Conservation (phyloP, 2,113 vertebrate species). For the Prionailurus viverrinus region DNA sequence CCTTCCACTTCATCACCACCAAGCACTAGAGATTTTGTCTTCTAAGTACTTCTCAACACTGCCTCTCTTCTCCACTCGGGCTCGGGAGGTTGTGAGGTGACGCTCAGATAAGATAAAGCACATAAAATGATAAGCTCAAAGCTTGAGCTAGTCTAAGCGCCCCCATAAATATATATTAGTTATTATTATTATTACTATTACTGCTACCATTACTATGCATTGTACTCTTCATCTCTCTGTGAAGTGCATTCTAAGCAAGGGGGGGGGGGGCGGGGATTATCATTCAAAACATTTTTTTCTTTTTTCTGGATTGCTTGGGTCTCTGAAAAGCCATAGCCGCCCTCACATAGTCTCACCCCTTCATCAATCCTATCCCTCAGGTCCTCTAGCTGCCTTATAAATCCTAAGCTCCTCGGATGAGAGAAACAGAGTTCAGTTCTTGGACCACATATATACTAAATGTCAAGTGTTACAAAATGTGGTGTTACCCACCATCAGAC, state of each 20-base stretch:
- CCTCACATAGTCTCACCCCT: neutral
- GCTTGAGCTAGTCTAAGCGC: neutral
- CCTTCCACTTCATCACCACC: neutral
- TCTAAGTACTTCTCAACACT: neutral
- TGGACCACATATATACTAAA: constrained; percentile 42
- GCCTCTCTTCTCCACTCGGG: neutral
- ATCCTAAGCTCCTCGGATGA: neutral
- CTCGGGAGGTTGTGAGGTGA: neutral
- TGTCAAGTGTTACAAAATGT: constrained; percentile 69
- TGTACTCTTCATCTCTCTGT: neutral
- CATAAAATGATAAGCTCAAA: neutral
- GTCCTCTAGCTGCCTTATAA: neutral
- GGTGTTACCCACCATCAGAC: constrained; percentile 66
- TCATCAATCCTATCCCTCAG: neutral
- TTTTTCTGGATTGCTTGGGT: neutral
- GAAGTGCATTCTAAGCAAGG: neutral
- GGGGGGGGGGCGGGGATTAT: neutral
- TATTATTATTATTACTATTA: neutral
- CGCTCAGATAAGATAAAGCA: neutral
- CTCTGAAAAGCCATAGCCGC: constrained; percentile 7
- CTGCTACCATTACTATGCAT: neutral
- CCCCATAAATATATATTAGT: neutral
- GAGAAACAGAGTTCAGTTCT: neutral
- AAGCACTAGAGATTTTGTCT: neutral
- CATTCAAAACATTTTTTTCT: neutral